Percentiles rank a stretch among this genome's conserved stretches.
phyloP scores from a whole-genome alignment of 2,888 invertebrate species.

The Catonia carolina region DNA sequence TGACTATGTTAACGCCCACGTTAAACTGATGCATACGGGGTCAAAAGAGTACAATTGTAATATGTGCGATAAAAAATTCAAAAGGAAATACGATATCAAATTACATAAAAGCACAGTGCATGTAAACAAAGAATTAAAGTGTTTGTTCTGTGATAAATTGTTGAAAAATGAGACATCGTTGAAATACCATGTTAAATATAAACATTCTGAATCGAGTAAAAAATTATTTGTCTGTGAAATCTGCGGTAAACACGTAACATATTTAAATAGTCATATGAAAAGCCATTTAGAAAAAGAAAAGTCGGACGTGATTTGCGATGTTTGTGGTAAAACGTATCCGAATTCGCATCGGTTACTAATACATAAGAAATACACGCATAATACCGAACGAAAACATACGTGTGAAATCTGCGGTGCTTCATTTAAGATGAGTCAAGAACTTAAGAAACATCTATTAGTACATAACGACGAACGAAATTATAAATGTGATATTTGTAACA shows the following conservation, averaged over 20 bases:
- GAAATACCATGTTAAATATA: background rate
- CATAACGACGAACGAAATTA: background rate
- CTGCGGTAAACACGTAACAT: conserved; percentile 4
- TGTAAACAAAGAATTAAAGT: background rate
- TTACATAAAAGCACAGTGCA: background rate
- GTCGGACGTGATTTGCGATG: background rate
- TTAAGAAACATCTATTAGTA: background rate
- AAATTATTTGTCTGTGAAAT: conserved; percentile 1
- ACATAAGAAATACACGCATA: background rate
- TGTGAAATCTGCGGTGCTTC: conserved; percentile 16
- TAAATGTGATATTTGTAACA: background rate
- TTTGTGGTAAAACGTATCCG: conserved; percentile 9
- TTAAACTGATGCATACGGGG: no score
- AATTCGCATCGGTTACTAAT: background rate
- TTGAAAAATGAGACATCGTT: background rate
- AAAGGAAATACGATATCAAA: background rate
- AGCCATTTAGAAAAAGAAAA: background rate
- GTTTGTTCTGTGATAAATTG: background rate
- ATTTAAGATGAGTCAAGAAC: background rate
- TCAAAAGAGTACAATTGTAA: no score
- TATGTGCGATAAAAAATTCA: no score
- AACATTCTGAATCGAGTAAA: conserved; percentile 1
- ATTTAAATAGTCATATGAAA: background rate
- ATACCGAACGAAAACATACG: background rate
- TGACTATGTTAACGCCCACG: no score